Evolutionary conservation across 2,113 vertebrate species (phyloP).

Genomic region (Ranitomeya imitator): DNA sequence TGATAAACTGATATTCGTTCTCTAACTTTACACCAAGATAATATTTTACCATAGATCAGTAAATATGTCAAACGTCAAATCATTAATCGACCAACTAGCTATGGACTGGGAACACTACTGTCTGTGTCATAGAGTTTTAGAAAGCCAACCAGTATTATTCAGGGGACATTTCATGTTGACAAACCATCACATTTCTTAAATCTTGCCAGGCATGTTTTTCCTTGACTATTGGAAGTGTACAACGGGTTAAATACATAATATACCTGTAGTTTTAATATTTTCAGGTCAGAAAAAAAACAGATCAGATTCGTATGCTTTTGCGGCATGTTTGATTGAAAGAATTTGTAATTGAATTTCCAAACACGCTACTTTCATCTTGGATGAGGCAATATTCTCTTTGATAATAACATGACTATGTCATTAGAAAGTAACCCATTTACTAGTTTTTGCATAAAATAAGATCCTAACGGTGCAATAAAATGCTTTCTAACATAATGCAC

Average conservation of each 20-base stretch:
- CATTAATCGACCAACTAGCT: slow-evolving; percentile 30
- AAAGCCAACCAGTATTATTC: slow-evolving; percentile 52
- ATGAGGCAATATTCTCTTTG: slow-evolving; percentile 81
- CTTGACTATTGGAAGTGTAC: too few species aligned
- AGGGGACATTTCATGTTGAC: slow-evolving; percentile 77
- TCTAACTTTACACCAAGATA: too few species aligned
- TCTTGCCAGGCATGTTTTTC: too few species aligned
- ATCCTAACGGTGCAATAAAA: slow-evolving; percentile 89
- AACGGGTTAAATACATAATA: slow-evolving; percentile 87
- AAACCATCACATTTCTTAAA: slow-evolving; percentile 79
- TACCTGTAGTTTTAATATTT: slow-evolving; percentile 88
- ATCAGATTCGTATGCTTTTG: slow-evolving; percentile 86
- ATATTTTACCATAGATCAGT: neutral
- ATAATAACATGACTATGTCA: slow-evolving; percentile 95
- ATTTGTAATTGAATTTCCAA: slow-evolving; percentile 95
- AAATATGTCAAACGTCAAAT: neutral
- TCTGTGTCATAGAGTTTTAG: slow-evolving; percentile 63
- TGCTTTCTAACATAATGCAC: slow-evolving; percentile 78
- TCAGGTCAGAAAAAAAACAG: slow-evolving; percentile 81
- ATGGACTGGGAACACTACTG: slow-evolving; percentile 60
- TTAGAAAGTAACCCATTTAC: slow-evolving; percentile 86
- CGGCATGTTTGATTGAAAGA: slow-evolving; percentile 92
- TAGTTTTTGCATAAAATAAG: slow-evolving; percentile 87
- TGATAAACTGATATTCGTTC: too few species aligned
- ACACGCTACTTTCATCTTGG: slow-evolving; percentile 82